Conservation (phyloP, 2,888 invertebrate genomes). For the Caradrina kadenii region DNA sequence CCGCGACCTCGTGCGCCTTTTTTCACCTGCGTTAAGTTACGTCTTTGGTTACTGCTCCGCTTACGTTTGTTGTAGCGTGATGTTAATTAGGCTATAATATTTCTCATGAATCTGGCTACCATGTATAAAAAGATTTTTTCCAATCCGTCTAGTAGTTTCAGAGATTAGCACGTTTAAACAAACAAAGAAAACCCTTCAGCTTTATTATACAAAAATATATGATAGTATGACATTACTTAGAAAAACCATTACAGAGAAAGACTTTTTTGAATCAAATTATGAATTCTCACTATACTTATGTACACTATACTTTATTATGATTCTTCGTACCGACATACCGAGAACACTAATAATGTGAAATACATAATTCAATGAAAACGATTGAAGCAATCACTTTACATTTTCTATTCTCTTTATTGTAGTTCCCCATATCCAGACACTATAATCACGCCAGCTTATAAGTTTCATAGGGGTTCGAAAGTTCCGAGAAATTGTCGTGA, state of each 20-base stretch:
- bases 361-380: conserved; percentile 21
- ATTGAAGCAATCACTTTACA: conserved; percentile 5
- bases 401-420: conserved; percentile 18
- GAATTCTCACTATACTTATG: background rate
- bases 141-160: too few relatives aligned
- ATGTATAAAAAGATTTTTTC: too few relatives aligned
- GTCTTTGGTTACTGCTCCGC: too few relatives aligned
- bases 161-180: too few relatives aligned
- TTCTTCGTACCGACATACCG: background rate
- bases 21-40: too few relatives aligned
- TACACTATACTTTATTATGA: background rate
- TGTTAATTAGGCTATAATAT: too few relatives aligned
- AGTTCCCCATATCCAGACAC: conserved; percentile 6
- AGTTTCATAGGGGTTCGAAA: conserved; percentile 36
- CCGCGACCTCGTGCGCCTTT: too few relatives aligned
- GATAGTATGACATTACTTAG: background rate
- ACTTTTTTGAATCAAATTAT: background rate
- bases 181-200: too few relatives aligned
- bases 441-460: conserved; percentile 13
- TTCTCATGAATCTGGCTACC: too few relatives aligned
- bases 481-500: conserved; percentile 60
- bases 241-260: background rate
- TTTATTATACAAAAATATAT: background rate
- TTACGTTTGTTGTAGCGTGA: too few relatives aligned
- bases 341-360: background rate